Percentiles rank a stretch among this genome's conserved stretches.
These are phyloP conservation scores for Vandiemenella viatica DNA, from an alignment of 2,888 invertebrate species.

Conservation along the genomic window DNA sequence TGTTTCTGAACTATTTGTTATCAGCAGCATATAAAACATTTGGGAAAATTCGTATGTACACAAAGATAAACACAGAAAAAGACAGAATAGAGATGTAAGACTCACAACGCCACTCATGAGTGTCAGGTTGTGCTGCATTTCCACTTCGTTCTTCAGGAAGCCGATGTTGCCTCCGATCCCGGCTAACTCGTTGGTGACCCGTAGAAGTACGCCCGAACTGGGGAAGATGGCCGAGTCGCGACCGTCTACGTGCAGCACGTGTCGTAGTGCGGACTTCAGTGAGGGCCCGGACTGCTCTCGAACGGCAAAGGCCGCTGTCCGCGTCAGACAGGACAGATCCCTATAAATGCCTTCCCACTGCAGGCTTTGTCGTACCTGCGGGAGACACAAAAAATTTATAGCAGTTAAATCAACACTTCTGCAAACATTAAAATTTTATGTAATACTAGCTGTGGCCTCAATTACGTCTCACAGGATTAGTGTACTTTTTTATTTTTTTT, in stretches of 20 bases:
- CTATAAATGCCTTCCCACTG: slow-evolving; percentile 80
- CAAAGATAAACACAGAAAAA: no score
- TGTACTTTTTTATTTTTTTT: no score
- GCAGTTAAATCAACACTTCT: not conserved
- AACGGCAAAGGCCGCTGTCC: slow-evolving; percentile 65
- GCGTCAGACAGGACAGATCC: slow-evolving; percentile 56
- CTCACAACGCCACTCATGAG: slow-evolving; percentile 43
- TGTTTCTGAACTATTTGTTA: no score
- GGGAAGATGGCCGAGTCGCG: slow-evolving; percentile 74
- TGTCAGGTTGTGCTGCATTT: slow-evolving; percentile 52
- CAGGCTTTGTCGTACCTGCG: slow-evolving; percentile 61
- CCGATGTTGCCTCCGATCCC: slow-evolving; percentile 86
- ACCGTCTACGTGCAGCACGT: slow-evolving; percentile 62
- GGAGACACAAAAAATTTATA: slow-evolving; percentile 2
- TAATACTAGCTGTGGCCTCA: no score
- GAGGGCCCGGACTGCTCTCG: slow-evolving; percentile 80
- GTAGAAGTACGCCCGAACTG: slow-evolving; percentile 50
- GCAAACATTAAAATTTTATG: no score
- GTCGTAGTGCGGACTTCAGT: slow-evolving; percentile 73
- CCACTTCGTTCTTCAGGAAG: slow-evolving; percentile 67
- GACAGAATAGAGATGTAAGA: no score
- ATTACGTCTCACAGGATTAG: no score
- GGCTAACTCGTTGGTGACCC: slow-evolving; percentile 68
- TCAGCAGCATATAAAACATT: no score
- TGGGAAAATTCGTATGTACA: no score